Conservation (phyloP, 2,113 vertebrate genomes). For the Vicugna pacos region DNA sequence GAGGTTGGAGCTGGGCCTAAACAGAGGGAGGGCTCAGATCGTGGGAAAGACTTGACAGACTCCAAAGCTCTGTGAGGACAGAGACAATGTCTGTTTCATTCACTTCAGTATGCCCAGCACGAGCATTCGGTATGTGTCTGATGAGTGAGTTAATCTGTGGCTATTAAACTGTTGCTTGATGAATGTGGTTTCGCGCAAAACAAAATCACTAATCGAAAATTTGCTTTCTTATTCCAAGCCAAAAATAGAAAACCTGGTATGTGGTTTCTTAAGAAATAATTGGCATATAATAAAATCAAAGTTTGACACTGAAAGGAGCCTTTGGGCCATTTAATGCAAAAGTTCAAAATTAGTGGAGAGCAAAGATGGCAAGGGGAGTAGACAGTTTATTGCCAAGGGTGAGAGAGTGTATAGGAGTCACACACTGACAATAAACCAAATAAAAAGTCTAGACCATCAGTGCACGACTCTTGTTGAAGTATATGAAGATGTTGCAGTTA, state of each 20-base stretch:
- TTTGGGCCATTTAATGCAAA: background rate
- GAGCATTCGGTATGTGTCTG: background rate
- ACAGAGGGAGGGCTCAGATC: background rate
- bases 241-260: background rate
- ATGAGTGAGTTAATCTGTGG: background rate
- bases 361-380: background rate
- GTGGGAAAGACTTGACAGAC: background rate
- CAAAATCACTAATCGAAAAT: slow-evolving; percentile 29
- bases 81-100: background rate
- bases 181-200: background rate
- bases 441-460: background rate
- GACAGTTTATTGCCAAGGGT: background rate
- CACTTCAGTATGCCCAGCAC: background rate
- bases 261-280: slow-evolving; percentile 40
- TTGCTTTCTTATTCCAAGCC: slow-evolving; percentile 30
- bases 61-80: background rate
- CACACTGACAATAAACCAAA: background rate
- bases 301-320: background rate
- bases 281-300: slow-evolving; percentile 22
- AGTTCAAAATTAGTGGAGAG: background rate
- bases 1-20: background rate
- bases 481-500: background rate
- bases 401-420: background rate
- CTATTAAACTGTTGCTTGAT: background rate
- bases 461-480: background rate